A percentile compares a stretch with the other conserved stretches of the same genome.
Conservation (phyloP, 2,797 vertebrate species). For the Nasua narica region DNA sequence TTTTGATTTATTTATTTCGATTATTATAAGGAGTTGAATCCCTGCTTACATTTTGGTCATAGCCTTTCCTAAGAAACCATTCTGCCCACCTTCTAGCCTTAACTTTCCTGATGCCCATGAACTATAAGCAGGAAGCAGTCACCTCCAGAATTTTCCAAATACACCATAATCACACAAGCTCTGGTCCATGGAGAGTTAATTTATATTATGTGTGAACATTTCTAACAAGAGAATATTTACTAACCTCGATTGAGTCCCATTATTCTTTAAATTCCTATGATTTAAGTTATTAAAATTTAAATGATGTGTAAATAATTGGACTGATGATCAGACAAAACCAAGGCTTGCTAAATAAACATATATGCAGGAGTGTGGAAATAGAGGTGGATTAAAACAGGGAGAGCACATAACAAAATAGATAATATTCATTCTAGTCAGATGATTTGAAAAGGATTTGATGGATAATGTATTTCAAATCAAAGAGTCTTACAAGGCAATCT, state of each 20-base stretch:
- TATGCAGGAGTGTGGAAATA: conserved; percentile 29
- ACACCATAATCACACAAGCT: background rate
- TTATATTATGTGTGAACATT: conserved; percentile 26
- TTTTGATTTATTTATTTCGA: background rate
- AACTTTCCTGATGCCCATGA: background rate
- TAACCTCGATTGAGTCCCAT: conserved; percentile 26
- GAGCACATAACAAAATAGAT: conserved; percentile 31
- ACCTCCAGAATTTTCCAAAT: background rate
- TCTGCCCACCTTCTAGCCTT: background rate
- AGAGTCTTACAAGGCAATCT: background rate
- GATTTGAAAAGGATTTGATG: conserved; percentile 54
- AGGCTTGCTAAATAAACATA: conserved; percentile 62
- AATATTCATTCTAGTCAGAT: conserved; percentile 45
- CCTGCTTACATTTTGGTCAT: background rate
- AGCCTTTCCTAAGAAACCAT: background rate
- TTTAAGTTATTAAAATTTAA: conserved; percentile 75
- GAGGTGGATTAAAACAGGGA: conserved; percentile 54
- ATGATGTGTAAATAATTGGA: conserved; percentile 71
- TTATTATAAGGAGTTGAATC: background rate
- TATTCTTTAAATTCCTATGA: conserved; percentile 69
- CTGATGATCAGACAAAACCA: conserved; percentile 65
- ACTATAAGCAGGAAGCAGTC: background rate
- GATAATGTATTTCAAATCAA: conserved; percentile 50
- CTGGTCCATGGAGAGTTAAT: conserved; percentile 9
- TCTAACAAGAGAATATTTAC: conserved; percentile 58